These are phyloP conservation scores for Natrix natrix DNA, from an alignment of 2,797 vertebrate species.

Conservation along the genomic window DNA sequence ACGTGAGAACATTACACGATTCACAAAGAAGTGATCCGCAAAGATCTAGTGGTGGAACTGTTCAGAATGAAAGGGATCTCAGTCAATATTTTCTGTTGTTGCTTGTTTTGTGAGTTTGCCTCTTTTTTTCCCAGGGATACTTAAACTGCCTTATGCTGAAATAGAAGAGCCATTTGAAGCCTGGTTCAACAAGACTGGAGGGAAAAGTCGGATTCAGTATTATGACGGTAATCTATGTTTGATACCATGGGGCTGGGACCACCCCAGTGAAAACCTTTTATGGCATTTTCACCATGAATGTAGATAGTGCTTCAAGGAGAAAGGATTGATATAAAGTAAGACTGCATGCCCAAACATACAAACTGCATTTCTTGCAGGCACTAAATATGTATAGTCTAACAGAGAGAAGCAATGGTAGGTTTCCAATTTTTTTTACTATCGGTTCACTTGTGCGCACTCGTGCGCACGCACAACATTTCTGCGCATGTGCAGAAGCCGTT, in stretches of 20 bases:
- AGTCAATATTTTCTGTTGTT: not conserved
- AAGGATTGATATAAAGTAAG: not conserved
- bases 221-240: constrained; percentile 68
- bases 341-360: not conserved
- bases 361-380: not conserved
- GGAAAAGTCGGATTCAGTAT: constrained; percentile 75
- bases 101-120: not conserved
- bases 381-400: not conserved
- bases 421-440: too few relatives aligned
- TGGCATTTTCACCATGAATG: not conserved
- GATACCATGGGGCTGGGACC: not conserved
- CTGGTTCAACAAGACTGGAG: constrained; percentile 74
- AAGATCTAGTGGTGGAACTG: not conserved
- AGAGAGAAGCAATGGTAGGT: not conserved
- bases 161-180: constrained; percentile 82
- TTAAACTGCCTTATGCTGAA: constrained; percentile 79
- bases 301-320: not conserved
- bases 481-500: too few relatives aligned
- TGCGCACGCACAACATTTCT: too few relatives aligned
- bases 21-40: not conserved
- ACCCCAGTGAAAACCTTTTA: not conserved
- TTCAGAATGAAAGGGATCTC: not conserved
- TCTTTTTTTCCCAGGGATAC: constrained; percentile 64
- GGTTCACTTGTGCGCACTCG: too few relatives aligned
- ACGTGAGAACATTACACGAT: not conserved